Evolutionary conservation across 2,888 invertebrate genomes (phyloP).

Genomic region (Polylopha cassiicola): DNA sequence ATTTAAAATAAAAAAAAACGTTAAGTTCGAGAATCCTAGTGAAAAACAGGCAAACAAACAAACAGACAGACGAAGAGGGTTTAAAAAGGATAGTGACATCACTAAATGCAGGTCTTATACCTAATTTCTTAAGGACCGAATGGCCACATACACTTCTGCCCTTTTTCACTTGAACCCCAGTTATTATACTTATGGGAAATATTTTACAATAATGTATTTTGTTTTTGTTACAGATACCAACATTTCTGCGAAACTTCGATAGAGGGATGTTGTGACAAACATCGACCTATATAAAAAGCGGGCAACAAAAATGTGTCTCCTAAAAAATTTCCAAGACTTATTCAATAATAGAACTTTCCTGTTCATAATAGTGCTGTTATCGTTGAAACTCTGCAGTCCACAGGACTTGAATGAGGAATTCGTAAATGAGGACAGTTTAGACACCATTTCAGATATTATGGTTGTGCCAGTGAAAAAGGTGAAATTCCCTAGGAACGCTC

Average conservation of each 20-base stretch:
- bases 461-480: conserved; percentile 50
- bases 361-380: conserved; percentile 63
- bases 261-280: conserved; percentile 56
- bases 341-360: conserved; percentile 60
- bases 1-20: too few species aligned
- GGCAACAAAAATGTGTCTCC: conserved; percentile 55
- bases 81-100: too few species aligned
- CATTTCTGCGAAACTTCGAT: conserved; percentile 13
- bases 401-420: conserved; percentile 67
- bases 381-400: conserved; percentile 65
- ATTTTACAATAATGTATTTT: conserved; percentile 1
- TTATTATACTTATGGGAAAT: too few species aligned
- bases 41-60: too few species aligned
- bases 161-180: too few species aligned
- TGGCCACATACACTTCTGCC: not conserved
- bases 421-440: conserved; percentile 59
- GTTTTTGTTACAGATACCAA: conserved; percentile 51
- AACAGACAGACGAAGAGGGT: too few species aligned
- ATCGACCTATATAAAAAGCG: conserved; percentile 27
- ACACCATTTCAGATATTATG: conserved; percentile 44
- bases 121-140: too few species aligned
- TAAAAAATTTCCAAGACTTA: conserved; percentile 53
- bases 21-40: too few species aligned
- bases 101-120: too few species aligned
- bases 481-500: conserved; percentile 47